Percentiles rank a stretch among this genome's conserved stretches.
phyloP scores from a whole-genome alignment of 2,888 invertebrate species.

The Autographa pulchrina region DNA sequence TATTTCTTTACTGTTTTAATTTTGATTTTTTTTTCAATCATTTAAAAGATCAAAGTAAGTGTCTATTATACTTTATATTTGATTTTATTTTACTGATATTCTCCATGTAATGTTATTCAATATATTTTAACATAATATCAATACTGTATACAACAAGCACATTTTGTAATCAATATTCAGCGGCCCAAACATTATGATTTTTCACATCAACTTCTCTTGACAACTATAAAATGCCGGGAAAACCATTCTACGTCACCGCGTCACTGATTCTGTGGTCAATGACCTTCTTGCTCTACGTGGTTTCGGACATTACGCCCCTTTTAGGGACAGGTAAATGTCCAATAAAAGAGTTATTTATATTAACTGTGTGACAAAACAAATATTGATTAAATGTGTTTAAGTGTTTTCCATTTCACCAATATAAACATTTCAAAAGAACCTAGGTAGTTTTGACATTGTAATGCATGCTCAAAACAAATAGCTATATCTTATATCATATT shows the following conservation, averaged over 20 bases:
- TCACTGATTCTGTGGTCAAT: slow-evolving; percentile 5
- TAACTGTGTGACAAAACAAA: slow-evolving; percentile 1
- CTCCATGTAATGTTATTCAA: no score
- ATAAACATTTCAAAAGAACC: not conserved
- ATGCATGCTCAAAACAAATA: no score
- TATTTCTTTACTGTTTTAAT: no score
- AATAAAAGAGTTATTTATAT: not conserved
- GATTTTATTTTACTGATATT: no score
- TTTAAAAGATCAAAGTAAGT: no score
- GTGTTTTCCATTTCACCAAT: not conserved
- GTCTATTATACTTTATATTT: no score
- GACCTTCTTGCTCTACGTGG: slow-evolving; percentile 7
- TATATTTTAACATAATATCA: no score
- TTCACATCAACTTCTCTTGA: not conserved
- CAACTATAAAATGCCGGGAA: not conserved
- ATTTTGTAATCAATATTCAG: no score
- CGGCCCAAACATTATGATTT: not conserved
- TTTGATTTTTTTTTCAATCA: no score
- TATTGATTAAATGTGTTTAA: not conserved
- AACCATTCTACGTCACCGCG: slow-evolving; percentile 3
- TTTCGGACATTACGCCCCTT: slow-evolving; percentile 9
- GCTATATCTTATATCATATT: no score
- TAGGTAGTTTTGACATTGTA: no score
- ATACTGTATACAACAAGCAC: no score
- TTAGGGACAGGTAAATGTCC: slow-evolving; percentile 3